These are phyloP conservation scores for Asteroscopus sphinx DNA, from an alignment of 2,888 invertebrate species.

Conservation along the genomic window DNA sequence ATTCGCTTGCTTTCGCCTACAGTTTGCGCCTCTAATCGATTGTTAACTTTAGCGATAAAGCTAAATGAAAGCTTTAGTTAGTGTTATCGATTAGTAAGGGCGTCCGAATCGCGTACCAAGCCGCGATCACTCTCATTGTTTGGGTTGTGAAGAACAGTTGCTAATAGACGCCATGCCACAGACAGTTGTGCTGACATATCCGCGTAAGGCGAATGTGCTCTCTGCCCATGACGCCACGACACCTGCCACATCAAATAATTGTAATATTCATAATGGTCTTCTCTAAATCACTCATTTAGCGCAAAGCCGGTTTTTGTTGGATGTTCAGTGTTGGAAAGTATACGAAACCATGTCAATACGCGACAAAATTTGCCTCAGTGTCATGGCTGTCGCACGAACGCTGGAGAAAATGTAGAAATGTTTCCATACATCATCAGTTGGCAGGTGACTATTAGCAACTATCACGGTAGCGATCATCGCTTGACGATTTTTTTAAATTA, in stretches of 20 bases:
- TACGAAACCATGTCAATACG: constrained; percentile 54
- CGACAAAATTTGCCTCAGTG: constrained; percentile 54
- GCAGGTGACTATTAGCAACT: constrained; percentile 82
- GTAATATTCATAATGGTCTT: constrained; percentile 55
- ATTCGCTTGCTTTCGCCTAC: constrained; percentile 64
- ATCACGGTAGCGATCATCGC: constrained; percentile 72
- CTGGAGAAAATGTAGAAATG: constrained; percentile 83
- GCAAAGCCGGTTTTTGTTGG: constrained; percentile 30
- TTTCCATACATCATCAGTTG: constrained; percentile 85
- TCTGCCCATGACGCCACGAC: constrained; percentile 66
- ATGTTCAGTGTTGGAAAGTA: constrained; percentile 43
- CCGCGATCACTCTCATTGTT: constrained; percentile 88
- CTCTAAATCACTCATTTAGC: constrained; percentile 57
- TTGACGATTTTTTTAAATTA: constrained; percentile 69
- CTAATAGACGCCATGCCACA: constrained; percentile 79
- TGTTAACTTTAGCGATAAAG: constrained; percentile 67
- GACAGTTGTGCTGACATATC: constrained; percentile 78
- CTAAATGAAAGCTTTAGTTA: constrained; percentile 71
- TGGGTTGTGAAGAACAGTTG: constrained; percentile 82
- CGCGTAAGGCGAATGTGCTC: constrained; percentile 78
- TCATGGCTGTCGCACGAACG: constrained; percentile 61
- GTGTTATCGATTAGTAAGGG: constrained; percentile 80
- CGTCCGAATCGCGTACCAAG: constrained; percentile 81
- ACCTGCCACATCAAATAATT: constrained; percentile 47
- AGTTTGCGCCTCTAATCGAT: constrained; percentile 63